These are phyloP conservation scores for Drosophila lutescens DNA, from an alignment of 2,888 invertebrate genomes.

Conservation along the genomic window DNA sequence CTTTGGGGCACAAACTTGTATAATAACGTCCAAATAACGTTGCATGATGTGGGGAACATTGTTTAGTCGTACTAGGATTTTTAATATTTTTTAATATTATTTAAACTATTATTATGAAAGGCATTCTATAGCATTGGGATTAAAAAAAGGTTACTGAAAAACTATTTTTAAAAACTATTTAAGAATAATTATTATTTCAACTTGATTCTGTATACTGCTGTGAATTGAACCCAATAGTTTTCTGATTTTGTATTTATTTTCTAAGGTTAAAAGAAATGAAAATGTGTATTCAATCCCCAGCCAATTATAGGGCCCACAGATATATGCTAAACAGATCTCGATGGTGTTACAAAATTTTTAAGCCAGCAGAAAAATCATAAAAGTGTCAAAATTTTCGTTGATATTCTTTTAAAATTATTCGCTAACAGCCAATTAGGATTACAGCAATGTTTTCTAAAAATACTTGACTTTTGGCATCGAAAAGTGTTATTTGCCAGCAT, in stretches of 20 bases:
- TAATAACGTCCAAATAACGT: too few species aligned
- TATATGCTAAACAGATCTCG: neutral
- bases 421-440: slow-evolving; percentile 55
- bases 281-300: neutral
- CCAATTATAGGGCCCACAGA: slow-evolving; percentile 1
- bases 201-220: neutral
- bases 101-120: too few species aligned
- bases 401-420: slow-evolving; percentile 23
- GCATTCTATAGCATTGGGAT: too few species aligned
- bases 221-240: neutral
- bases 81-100: too few species aligned
- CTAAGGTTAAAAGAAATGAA: neutral
- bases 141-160: too few species aligned
- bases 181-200: too few species aligned
- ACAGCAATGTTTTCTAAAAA: slow-evolving; percentile 52
- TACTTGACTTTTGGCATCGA: slow-evolving; percentile 63
- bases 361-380: slow-evolving; percentile 13
- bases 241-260: neutral
- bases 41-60: too few species aligned
- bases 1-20: neutral
- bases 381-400: slow-evolving; percentile 35
- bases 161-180: too few species aligned
- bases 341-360: slow-evolving; percentile 22
- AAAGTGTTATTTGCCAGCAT: slow-evolving; percentile 48
- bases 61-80: too few species aligned